A percentile compares a stretch with the other conserved stretches of the same genome.
Evolutionary conservation across 2,888 invertebrate genomes (phyloP).

Genomic region (Nemurella pictetii): DNA sequence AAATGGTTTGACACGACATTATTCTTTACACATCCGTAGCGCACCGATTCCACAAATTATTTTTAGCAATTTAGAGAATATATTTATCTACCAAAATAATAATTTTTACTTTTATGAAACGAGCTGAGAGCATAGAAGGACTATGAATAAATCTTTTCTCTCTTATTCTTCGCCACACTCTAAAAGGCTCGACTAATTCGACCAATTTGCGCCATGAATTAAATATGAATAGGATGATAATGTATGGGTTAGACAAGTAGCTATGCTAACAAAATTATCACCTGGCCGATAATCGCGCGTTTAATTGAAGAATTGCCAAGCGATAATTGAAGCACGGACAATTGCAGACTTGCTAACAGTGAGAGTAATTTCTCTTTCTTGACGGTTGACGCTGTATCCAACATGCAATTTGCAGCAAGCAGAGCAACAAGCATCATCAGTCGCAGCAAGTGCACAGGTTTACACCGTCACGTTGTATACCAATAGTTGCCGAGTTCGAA

Average conservation of each 20-base stretch:
- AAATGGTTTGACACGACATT: not conserved
- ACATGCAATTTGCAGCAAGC: too few relatives aligned
- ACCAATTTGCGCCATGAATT: not conserved
- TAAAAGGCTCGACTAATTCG: not conserved
- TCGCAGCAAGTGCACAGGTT: too few relatives aligned
- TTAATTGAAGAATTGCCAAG: not conserved
- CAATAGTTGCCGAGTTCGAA: not conserved
- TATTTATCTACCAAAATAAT: too few relatives aligned
- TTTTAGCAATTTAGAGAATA: too few relatives aligned
- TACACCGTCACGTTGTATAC: not conserved
- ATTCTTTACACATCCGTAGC: not conserved
- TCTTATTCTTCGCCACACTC: not conserved
- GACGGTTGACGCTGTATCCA: not conserved
- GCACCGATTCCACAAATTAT: too few relatives aligned
- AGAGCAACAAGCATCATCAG: too few relatives aligned
- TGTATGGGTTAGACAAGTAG: not conserved
- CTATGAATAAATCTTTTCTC: not conserved
- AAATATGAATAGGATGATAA: not conserved
- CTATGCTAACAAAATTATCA: not conserved
- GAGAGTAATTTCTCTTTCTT: not conserved
- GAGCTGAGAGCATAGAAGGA: too few relatives aligned
- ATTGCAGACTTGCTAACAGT: not conserved
- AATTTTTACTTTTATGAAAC: too few relatives aligned
- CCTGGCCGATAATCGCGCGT: not conserved
- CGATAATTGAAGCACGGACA: not conserved